Conservation (phyloP, 2,888 invertebrate species). For the Dascillus cervinus region DNA sequence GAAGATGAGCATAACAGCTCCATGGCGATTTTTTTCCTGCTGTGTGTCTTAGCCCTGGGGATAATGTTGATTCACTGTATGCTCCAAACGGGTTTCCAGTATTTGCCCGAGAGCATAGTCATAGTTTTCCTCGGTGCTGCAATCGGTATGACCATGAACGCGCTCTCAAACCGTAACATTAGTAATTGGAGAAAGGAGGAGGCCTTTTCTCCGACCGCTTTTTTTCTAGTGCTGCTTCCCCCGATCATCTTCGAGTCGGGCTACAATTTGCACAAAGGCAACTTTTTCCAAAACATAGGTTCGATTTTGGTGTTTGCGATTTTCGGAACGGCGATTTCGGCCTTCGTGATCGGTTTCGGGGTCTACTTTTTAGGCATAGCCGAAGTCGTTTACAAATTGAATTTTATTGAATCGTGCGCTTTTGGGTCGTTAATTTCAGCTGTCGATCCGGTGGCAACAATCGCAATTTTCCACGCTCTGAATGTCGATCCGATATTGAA, state of each 20-base stretch:
- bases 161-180: constrained; percentile 81
- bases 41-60: constrained; percentile 89
- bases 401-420: constrained; percentile 96
- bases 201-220: constrained; percentile 96
- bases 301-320: constrained; percentile 97
- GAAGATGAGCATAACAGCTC: constrained; percentile 96
- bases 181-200: constrained; percentile 97
- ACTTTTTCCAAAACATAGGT: constrained; percentile 96
- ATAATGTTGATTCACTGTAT: constrained; percentile 91
- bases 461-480: constrained; percentile 96
- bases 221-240: constrained; percentile 91
- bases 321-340: constrained; percentile 93
- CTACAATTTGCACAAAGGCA: constrained; percentile 96
- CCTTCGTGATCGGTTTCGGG: constrained; percentile 93
- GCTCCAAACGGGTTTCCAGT: constrained; percentile 92
- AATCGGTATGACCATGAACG: constrained; percentile 83
- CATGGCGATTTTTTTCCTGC: constrained; percentile 95
- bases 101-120: constrained; percentile 95
- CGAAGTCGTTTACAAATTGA: constrained; percentile 82
- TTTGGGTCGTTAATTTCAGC: constrained; percentile 98
- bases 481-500: constrained; percentile 96
- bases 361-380: constrained; percentile 91
- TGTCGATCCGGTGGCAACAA: constrained; percentile 97
- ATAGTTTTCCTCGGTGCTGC: constrained; percentile 91
- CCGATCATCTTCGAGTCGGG: constrained; percentile 99